Evolutionary conservation across 2,113 vertebrate genomes (phyloP).

Genomic region (Micronycteris hirsuta): DNA sequence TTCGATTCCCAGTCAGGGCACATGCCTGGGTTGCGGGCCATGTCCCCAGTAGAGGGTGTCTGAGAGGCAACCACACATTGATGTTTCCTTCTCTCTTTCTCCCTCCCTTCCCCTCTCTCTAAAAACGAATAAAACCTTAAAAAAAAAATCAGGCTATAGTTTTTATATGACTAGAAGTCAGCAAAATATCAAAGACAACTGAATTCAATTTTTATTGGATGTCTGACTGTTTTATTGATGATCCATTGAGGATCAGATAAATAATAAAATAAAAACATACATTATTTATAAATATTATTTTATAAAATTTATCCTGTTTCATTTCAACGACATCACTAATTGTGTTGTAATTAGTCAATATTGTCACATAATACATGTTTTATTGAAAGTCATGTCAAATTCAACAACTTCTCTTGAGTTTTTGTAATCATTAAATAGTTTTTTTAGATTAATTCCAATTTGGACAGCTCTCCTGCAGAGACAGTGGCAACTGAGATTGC

Average conservation of each 20-base stretch:
- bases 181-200: constrained; percentile 11
- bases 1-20: no score
- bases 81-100: no score
- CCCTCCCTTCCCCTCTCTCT: no score
- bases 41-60: no score
- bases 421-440: not conserved
- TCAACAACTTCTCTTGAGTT: not conserved
- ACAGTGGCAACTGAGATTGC: not conserved
- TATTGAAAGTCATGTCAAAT: constrained; percentile 13
- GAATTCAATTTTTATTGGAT: not conserved
- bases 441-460: not conserved
- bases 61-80: no score
- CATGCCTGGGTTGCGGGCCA: no score
- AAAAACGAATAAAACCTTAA: no score
- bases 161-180: constrained; percentile 15
- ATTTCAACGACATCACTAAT: not conserved
- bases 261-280: constrained; percentile 9
- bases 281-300: constrained; percentile 19
- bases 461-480: not conserved
- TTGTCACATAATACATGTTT: constrained; percentile 19
- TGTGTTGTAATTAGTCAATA: not conserved
- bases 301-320: not conserved
- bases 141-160: not conserved
- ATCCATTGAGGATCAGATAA: not conserved
- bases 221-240: not conserved